phyloP scores from a whole-genome alignment of 2,797 vertebrate genomes.

The Phalanger gymnotis region DNA sequence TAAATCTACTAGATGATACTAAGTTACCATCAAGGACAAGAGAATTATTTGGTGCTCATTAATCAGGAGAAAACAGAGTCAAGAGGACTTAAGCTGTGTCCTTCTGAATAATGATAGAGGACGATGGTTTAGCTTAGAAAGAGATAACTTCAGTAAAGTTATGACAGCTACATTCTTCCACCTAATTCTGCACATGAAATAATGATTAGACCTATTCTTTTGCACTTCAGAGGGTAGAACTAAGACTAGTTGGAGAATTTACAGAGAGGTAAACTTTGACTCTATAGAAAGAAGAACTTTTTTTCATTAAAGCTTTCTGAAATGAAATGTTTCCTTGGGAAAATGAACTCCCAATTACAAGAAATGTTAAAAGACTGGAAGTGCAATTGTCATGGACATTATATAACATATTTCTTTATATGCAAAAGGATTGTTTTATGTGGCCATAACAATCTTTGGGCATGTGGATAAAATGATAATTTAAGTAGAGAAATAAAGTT shows the following conservation, averaged over 20 bases:
- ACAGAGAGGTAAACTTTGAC: not conserved
- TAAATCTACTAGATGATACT: not conserved
- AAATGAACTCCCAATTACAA: not conserved
- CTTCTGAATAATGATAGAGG: not conserved
- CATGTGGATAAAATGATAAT: not conserved
- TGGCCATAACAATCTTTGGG: not conserved
- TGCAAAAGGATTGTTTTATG: not conserved
- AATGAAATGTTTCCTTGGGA: not conserved
- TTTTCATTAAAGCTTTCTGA: not conserved
- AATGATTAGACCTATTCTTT: not conserved
- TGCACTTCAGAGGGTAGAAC: not conserved
- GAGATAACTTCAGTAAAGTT: not conserved
- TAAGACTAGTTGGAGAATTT: not conserved
- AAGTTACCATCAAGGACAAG: not conserved
- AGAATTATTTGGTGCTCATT: not conserved
- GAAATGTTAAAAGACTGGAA: not conserved
- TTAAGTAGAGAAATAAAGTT: too few species aligned
- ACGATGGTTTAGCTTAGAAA: not conserved
- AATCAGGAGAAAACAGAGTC: not conserved
- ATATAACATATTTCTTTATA: not conserved
- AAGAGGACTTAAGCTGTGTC: not conserved
- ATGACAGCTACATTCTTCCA: not conserved
- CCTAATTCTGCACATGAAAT: not conserved
- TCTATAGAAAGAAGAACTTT: not conserved
- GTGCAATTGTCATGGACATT: not conserved